Conservation (phyloP, 2,113 vertebrate species). For the Callospermophilus lateralis region DNA sequence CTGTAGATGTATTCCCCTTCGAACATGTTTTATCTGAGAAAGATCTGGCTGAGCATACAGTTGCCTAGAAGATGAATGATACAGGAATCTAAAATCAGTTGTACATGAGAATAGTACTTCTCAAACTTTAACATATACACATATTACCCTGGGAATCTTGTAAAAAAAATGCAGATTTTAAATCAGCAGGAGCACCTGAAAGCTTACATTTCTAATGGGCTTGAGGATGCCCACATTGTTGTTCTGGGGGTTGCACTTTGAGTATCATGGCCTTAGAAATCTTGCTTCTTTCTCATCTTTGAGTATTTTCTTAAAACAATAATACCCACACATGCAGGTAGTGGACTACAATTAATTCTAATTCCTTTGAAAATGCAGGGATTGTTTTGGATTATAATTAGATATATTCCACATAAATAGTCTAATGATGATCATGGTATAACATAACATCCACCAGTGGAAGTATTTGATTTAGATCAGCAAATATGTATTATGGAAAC, state of each 20-base stretch:
- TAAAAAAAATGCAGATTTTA: background rate
- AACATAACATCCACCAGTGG: fast-evolving
- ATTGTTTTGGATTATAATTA: background rate
- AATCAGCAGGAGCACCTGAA: background rate
- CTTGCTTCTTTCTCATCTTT: background rate
- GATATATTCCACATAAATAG: slow-evolving; percentile 11
- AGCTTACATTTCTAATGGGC: background rate
- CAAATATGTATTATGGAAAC: slow-evolving; percentile 19
- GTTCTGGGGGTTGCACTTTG: background rate
- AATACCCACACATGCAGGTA: background rate
- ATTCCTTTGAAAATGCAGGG: background rate
- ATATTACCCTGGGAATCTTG: background rate
- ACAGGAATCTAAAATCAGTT: background rate
- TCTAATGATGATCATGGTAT: background rate
- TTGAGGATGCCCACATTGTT: background rate
- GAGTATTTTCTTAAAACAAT: background rate
- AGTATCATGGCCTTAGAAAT: too few species aligned
- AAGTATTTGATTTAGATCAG: slow-evolving; percentile 59
- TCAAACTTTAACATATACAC: background rate
- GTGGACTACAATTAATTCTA: background rate
- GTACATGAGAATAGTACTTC: background rate
- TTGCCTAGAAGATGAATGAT: background rate
- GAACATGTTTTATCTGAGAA: background rate
- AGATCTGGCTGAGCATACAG: background rate
- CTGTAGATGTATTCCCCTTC: background rate